Base-by-base conservation (phyloP, 2,113 vertebrate species). In the Siniperca chuatsi region DNA sequence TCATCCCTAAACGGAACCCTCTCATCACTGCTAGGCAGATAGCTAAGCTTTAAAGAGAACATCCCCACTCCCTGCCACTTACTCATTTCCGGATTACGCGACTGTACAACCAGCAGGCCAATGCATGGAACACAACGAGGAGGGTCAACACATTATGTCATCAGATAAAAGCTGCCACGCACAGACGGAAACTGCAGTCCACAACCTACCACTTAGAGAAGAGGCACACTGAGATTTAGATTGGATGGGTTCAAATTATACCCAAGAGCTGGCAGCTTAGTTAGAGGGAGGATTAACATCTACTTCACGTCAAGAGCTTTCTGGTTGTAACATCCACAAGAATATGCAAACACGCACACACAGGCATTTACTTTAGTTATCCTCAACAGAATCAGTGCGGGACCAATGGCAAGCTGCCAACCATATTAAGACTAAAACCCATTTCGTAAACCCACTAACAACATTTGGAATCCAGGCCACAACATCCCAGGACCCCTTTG, bases 211-310 rank as follows among this genome's bases (percentile, higher is more conserved):
- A 93, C 92, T 95, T 90, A 92, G 65, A 48, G 57, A 84, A 92
- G 92, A 88, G 83, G 87, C 78, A 89, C 48, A 35, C 90, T 84
- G 92, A 89, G 90, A 91, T 90, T 91, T 86, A 88, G 86, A 93
- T 90, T 83, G 86, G 87, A 92, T 89, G 82, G 85, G 86, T 89
- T 90, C 88, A 94, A 93, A 93, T 94, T 90, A 95, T 92, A 92
- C 89, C 90, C 92, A 81, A 91, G 90, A 91, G 92, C 93, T 88
- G 70, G 90, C 84, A 86, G 92, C 89, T 94, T 93, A 94, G 94
- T 92, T 90, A 92, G 89, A 93, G 92, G 84, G 83, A 88, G 93
- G 95, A 95, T 95, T 94, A 94, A 90, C 89, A 90, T 93, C 92
- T 92, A 93, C 92, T 92, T 90, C 90, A 93, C 42, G 69, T 92